Base-by-base conservation (phyloP, 1,140 invertebrate genomes). In the Bombus cullumanus region DNA sequence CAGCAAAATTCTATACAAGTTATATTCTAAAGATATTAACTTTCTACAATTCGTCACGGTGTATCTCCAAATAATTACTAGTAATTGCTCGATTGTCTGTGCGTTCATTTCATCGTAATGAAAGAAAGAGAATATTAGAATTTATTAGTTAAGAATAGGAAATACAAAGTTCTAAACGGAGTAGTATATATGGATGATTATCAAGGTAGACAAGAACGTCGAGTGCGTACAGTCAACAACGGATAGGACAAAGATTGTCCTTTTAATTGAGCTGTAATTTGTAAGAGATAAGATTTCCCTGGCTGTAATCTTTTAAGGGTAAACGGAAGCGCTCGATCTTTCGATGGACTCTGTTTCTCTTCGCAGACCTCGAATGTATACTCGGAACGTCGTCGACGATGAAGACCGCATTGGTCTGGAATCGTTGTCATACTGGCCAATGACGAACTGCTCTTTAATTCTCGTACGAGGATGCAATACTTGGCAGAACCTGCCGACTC, bases 241-340 rank as follows among this genome's bases (percentile, higher is more conserved):
- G 93, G 94, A 87, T 94, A 94, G 3, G 93, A 94, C 37, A 94
- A 75, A 1, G 93, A 91, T 81, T 94, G 91, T 31, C 90, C 93
- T 22, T 92, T 93, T 12, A 90, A 71, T 77, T 94, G 91, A 9
- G 93, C 93, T 0, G 93, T 94, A 47, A 94, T 91, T 83, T 93
- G 93, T 22, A 94, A 84, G 39, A 93, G 76, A 69, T 94, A 94
- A 47, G 89, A 83, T 69, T 93, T 94, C 3, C 93, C 93, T 5
- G 93, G 93, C 18, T 93, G 92, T 22, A 94, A 78, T 85, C 90
- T 93, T 2, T 73, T 89, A 1, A 94, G 86, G 22, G 93, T 94
- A 34, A 94, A 94, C 28, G 91, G 91, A 10, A 94, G 77, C 18
- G 92, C 92, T 31, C 88, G 85, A 34, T 93, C 92, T 53, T 90